These are phyloP conservation scores for Crypturellus tataupa DNA, from an alignment of 2,797 vertebrate genomes.

Conservation along the genomic window DNA sequence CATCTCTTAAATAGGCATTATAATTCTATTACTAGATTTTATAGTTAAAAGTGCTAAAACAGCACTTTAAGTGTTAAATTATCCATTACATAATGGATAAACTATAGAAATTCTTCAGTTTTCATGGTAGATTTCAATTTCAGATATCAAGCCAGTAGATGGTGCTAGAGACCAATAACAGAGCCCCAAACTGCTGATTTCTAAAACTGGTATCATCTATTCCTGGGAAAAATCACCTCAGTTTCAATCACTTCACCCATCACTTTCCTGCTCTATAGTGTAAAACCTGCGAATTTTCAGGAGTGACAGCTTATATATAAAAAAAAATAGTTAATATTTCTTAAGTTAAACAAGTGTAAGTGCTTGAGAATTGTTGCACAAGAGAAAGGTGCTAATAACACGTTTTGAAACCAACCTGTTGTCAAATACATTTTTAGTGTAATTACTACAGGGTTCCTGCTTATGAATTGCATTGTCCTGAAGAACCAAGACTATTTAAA, in stretches of 20 bases:
- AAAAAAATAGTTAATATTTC: background rate
- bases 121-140: background rate
- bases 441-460: background rate
- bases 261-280: background rate
- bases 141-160: constrained; percentile 21
- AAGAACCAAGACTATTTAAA: background rate
- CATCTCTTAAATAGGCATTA: background rate
- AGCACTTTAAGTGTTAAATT: too few relatives aligned
- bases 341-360: background rate
- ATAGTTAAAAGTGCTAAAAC: background rate
- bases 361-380: background rate
- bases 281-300: background rate
- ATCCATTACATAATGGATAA: background rate
- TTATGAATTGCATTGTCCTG: background rate
- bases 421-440: background rate
- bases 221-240: background rate
- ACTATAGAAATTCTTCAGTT: background rate
- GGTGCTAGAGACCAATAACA: background rate
- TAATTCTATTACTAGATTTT: background rate
- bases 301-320: background rate
- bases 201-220: background rate
- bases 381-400: background rate
- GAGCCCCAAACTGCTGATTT: background rate
- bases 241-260: background rate
- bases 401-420: background rate